Conservation (phyloP, 2,113 vertebrate species). For the Chamaea fasciata region DNA sequence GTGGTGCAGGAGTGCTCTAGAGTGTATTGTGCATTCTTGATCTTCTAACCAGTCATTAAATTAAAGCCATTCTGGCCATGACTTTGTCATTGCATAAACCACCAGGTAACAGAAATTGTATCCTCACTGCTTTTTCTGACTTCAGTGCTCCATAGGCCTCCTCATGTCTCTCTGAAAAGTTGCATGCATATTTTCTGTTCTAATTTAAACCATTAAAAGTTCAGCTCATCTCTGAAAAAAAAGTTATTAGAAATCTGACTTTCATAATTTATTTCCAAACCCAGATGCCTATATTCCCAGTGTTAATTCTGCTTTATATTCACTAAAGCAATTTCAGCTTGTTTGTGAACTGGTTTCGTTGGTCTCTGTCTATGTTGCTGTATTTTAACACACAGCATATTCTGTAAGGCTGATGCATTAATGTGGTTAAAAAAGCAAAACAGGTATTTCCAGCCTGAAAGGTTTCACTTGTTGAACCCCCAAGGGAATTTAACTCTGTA, state of each 20-base stretch:
- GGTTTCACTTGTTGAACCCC: neutral
- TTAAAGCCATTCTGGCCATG: neutral
- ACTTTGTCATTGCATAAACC: neutral
- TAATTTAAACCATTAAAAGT: neutral
- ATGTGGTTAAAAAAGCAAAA: constrained; percentile 20
- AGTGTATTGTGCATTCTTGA: neutral
- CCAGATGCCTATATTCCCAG: neutral
- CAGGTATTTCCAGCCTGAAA: constrained; percentile 10
- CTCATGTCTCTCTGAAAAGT: neutral
- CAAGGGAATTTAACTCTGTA: neutral
- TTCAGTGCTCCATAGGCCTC: neutral
- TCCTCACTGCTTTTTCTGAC: neutral
- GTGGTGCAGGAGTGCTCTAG: neutral
- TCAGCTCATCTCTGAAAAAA: neutral
- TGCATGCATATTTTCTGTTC: neutral
- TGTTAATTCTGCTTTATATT: neutral
- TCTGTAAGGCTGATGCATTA: neutral
- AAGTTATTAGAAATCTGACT: neutral
- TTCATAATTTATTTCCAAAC: neutral
- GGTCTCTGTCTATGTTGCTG: neutral
- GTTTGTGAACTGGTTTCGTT: neutral
- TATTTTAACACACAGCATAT: neutral
- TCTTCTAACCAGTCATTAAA: neutral
- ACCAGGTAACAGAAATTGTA: neutral
- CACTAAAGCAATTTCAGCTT: neutral